Conservation (phyloP, 1,140 invertebrate genomes). For the Drosophila tsacasi region DNA sequence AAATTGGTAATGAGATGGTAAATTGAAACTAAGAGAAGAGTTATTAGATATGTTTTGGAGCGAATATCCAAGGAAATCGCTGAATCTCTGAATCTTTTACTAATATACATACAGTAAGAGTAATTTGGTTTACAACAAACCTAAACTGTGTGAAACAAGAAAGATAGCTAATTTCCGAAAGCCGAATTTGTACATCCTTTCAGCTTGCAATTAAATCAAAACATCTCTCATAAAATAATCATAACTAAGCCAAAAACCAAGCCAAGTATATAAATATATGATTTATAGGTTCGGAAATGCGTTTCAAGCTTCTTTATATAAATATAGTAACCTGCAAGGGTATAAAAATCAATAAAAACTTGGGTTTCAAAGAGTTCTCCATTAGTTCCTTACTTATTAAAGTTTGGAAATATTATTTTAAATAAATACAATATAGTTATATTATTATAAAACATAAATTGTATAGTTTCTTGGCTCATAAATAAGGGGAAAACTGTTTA, state of each 20-base stretch:
- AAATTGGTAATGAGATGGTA: background rate
- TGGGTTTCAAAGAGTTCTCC: background rate
- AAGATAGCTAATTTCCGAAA: background rate
- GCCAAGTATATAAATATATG: too few relatives aligned
- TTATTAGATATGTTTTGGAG: background rate
- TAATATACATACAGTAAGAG: too few relatives aligned
- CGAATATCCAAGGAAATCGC: too few relatives aligned
- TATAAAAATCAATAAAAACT: background rate
- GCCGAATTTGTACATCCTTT: background rate
- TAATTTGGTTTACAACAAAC: background rate
- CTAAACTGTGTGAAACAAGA: background rate
- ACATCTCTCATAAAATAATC: background rate
- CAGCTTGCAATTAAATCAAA: too few relatives aligned
- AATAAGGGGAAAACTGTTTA: background rate
- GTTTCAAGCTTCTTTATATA: too few relatives aligned
- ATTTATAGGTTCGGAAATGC: too few relatives aligned
- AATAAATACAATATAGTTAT: too few relatives aligned
- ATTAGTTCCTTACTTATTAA: background rate
- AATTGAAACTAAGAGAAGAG: too few relatives aligned
- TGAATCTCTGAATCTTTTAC: too few relatives aligned
- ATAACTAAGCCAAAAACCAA: background rate
- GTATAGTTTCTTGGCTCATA: background rate
- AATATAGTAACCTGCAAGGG: too few relatives aligned
- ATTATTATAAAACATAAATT: background rate
- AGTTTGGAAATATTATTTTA: background rate